phyloP scores from a whole-genome alignment of 2,797 vertebrate genomes.

The Trematomus bernacchii region DNA sequence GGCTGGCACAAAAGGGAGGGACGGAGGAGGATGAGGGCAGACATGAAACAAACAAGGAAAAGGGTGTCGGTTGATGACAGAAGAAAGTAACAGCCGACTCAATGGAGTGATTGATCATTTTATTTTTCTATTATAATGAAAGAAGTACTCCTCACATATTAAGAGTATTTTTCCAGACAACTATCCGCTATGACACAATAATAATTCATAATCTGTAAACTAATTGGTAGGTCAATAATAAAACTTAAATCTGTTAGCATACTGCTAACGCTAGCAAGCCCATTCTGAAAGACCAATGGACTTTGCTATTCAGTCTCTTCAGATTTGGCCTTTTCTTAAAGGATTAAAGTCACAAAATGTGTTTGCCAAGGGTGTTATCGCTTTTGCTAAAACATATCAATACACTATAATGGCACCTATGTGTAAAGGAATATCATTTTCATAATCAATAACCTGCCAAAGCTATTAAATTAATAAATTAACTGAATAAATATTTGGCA shows the following conservation, averaged over 20 bases:
- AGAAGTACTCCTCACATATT: neutral
- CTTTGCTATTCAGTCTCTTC: neutral
- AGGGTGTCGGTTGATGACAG: neutral
- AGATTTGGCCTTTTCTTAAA: neutral
- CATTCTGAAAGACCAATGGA: neutral
- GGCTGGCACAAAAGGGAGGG: conserved; percentile 3
- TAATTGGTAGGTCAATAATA: too few species aligned
- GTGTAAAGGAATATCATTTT: too few species aligned
- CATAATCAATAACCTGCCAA: neutral
- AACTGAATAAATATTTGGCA: neutral
- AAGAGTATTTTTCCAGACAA: neutral
- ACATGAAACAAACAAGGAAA: conserved; percentile 5
- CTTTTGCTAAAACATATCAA: neutral
- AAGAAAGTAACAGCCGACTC: neutral
- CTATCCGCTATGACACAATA: neutral
- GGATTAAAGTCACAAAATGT: neutral
- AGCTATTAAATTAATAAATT: too few species aligned
- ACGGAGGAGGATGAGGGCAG: neutral
- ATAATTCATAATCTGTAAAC: neutral
- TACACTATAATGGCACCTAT: too few species aligned
- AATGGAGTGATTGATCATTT: too few species aligned
- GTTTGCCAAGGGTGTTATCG: neutral
- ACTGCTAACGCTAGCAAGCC: neutral
- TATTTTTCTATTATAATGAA: neutral
- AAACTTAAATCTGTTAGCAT: neutral